Percentiles rank a stretch among this genome's conserved stretches.
phyloP scores from a whole-genome alignment of 2,113 vertebrate species.

The Pteruthius melanotis region DNA sequence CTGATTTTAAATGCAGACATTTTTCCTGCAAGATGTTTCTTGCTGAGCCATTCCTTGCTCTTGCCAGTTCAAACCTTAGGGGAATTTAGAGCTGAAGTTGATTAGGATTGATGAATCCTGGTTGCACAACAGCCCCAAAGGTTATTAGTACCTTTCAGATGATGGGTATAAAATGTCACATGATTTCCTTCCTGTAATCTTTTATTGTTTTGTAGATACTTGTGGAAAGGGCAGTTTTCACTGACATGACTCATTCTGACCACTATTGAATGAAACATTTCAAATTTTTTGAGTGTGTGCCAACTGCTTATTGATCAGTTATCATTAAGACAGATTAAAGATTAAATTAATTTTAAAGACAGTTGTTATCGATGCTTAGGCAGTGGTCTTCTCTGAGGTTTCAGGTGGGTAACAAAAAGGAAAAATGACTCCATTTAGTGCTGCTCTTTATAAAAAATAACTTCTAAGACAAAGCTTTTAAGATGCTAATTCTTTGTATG shows the following conservation, averaged over 20 bases:
- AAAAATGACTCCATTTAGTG: neutral
- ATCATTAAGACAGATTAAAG: neutral
- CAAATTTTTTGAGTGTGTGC: neutral
- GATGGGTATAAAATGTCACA: neutral
- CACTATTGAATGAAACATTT: neutral
- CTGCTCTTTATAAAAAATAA: neutral
- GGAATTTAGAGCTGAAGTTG: neutral
- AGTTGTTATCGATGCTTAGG: neutral
- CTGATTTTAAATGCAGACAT: neutral
- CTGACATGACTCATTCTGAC: neutral
- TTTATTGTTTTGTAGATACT: neutral
- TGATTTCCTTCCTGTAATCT: neutral
- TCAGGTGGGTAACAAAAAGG: neutral
- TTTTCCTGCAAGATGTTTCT: neutral
- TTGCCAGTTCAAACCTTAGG: neutral
- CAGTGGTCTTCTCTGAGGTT: neutral
- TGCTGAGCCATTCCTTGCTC: neutral
- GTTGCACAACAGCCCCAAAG: neutral
- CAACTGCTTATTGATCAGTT: neutral
- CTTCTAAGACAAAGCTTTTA: neutral
- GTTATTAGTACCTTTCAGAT: conserved; percentile 40
- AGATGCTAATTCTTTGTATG: neutral
- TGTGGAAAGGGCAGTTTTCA: conserved; percentile 9
- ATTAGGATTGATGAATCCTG: conserved; percentile 18
- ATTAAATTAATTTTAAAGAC: neutral